Evolutionary conservation across 2,797 vertebrate species (phyloP), one percentile per base, ranked within the genome.

Genomic region (Cetoscarus ocellatus): DNA sequence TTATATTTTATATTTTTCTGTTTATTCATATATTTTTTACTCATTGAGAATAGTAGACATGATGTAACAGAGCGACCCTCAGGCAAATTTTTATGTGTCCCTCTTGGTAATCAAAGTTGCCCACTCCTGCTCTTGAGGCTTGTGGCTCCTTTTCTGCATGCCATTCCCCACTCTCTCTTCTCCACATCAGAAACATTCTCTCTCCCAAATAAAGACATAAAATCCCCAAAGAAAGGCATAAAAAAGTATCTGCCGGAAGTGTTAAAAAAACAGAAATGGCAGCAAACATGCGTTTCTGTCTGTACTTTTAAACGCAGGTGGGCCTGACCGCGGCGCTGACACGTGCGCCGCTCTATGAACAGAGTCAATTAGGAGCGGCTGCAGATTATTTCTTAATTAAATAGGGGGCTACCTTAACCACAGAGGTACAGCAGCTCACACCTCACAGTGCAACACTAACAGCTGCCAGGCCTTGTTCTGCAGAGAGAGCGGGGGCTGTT

Each of bases 321-420:
- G 79, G 73, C 77, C 47, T 66, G 91, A 86, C 87, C 89, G 70
- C 73, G 3, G 77, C 13, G 45, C 77, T 85, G 89, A 93, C 92
- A 91, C 78, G 10, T 73, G 82, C 72, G 64, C 83, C 56, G 81
- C 59, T 84, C 84, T 81, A 60, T 87, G 88, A 91, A 85, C 85
- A 85, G 88, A 92, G 93, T 94, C 93, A 94, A 93, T 94, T 94
- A 93, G 83, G 67, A 86, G 85, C 61, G 88, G 91, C 90, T 90
- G 91, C 89, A 86, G 91, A 94, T 94, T 93, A 94, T 94, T 94
- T 94, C 94, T 94, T 94, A 94, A 94, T 95, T 94, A 94, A 95
- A 95, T 93, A 90, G 87, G 73, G 51, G 91, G 84, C 90, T 88
- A 88, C 82, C 82, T 86, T 86, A 86, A 79, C 75, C 86, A 78